phyloP scores from a whole-genome alignment of 2,888 invertebrate species.

The Notocelia uddmanniana region DNA sequence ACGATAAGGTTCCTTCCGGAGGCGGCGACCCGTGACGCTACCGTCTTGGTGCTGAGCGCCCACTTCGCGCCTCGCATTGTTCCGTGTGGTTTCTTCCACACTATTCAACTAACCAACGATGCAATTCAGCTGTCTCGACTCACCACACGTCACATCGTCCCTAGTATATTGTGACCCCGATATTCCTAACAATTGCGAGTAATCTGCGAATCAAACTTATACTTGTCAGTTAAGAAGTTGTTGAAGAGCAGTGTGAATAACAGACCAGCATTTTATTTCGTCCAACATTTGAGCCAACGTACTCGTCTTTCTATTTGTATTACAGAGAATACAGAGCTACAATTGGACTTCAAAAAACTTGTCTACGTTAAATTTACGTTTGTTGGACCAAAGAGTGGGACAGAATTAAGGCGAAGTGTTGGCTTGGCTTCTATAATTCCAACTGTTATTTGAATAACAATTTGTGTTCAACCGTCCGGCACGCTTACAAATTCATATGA shows the following conservation, averaged over 20 bases:
- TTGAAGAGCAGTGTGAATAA: not conserved
- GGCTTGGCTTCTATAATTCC: constrained; percentile 27
- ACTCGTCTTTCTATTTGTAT: not conserved
- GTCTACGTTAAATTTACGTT: not conserved
- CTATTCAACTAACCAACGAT: constrained; percentile 9
- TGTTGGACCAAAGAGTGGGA: constrained; percentile 24
- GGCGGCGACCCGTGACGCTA: constrained; percentile 81
- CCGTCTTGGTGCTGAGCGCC: constrained; percentile 66
- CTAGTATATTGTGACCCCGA: no score
- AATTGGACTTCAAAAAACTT: constrained; percentile 13
- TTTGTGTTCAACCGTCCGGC: constrained; percentile 49
- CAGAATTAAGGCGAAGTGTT: constrained; percentile 35
- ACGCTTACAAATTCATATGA: constrained; percentile 48
- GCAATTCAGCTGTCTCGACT: not conserved
- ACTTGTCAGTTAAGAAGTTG: not conserved
- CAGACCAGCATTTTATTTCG: not conserved
- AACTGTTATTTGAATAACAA: constrained; percentile 51
- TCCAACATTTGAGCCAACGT: constrained; percentile 31
- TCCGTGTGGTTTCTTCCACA: no score
- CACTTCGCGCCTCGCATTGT: constrained; percentile 69
- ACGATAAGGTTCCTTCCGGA: constrained; percentile 81
- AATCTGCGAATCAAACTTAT: not conserved
- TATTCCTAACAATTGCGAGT: not conserved
- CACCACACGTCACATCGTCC: not conserved
- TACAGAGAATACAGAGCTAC: not conserved